Conservation (phyloP, 2,797 vertebrate species). For the Lepilemur ruficaudatus region DNA sequence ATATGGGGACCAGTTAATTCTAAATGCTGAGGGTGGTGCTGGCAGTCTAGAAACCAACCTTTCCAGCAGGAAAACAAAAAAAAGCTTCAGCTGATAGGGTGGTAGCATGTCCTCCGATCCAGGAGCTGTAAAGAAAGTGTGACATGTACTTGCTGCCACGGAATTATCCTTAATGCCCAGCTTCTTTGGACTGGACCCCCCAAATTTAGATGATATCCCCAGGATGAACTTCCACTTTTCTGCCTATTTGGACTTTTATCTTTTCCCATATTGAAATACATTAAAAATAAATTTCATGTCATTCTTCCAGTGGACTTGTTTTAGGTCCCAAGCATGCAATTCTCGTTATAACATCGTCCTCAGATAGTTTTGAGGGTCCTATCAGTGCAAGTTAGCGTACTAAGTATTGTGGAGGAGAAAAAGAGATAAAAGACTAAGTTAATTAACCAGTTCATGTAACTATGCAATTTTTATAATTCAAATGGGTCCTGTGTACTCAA, state of each 20-base stretch:
- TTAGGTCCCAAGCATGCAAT: background rate
- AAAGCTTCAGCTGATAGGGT: rapidly evolving
- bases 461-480: background rate
- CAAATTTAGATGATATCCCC: background rate
- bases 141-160: background rate
- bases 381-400: background rate
- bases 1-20: background rate
- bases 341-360: background rate
- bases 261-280: background rate
- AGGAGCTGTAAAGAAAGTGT: background rate
- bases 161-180: background rate
- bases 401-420: background rate
- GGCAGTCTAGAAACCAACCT: background rate
- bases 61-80: background rate
- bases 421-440: background rate
- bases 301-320: background rate
- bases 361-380: background rate
- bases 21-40: background rate
- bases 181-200: background rate
- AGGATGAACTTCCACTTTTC: background rate
- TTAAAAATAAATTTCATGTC: background rate
- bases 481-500: too few relatives aligned
- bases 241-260: background rate
- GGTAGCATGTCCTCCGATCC: background rate
- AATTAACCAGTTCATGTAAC: background rate